These are phyloP conservation scores for Bugulina stolonifera DNA, from an alignment of 2,888 invertebrate species.

Conservation along the genomic window DNA sequence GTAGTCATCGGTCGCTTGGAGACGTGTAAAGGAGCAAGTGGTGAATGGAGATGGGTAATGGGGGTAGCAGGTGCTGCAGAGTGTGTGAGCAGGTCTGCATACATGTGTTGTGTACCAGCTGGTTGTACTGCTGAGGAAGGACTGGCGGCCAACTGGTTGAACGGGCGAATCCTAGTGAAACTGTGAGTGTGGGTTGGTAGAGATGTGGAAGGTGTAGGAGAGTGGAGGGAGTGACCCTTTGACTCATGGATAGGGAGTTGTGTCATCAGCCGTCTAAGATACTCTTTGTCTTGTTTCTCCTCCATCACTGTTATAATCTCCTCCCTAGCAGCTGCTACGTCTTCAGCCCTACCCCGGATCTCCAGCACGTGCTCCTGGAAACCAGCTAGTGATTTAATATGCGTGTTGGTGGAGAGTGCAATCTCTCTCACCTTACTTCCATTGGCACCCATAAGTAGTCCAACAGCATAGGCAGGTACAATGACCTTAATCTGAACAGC, in stretches of 20 bases:
- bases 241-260: not conserved
- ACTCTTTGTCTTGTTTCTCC: not conserved
- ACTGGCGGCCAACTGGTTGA: not conserved
- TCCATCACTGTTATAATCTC: not conserved
- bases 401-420: not conserved
- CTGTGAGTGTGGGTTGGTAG: not conserved
- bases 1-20: too few species aligned
- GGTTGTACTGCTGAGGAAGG: too few species aligned
- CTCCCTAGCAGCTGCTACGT: not conserved
- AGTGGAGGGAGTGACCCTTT: too few species aligned
- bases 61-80: not conserved
- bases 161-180: not conserved
- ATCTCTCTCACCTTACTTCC: not conserved
- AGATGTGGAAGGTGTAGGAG: not conserved
- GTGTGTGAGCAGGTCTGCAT: not conserved
- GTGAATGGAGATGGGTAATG: too few species aligned
- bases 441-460: not conserved
- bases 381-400: not conserved
- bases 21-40: too few species aligned
- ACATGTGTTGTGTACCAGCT: not conserved
- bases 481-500: not conserved
- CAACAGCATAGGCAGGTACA: not conserved
- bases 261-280: not conserved
- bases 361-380: not conserved
- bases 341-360: not conserved